phyloP scores from a whole-genome alignment of 1,140 invertebrate species.

The Cydia fagiglandana region DNA sequence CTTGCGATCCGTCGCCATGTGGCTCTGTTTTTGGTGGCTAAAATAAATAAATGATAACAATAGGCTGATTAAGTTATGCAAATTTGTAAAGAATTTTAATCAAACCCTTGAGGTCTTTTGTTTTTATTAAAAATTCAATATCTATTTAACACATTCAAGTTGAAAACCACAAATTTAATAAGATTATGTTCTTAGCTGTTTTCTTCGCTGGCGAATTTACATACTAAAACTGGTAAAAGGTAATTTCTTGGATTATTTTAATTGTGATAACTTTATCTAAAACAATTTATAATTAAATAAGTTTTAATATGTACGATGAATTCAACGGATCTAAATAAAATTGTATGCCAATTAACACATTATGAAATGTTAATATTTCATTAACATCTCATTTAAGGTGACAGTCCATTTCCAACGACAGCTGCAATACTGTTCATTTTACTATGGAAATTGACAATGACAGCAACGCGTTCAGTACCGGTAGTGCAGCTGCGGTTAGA shows the following conservation, averaged over 20 bases:
- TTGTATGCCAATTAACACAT: no score
- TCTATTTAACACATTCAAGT: background rate
- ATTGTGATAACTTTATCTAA: background rate
- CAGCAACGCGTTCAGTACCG: no score
- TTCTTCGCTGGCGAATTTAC: background rate
- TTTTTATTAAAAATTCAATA: background rate
- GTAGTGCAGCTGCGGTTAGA: no score
- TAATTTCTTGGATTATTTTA: background rate
- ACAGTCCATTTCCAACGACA: no score
- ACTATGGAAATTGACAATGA: no score
- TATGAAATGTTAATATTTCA: no score
- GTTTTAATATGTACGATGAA: background rate
- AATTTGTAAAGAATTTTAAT: constrained; percentile 11
- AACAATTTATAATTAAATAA: background rate
- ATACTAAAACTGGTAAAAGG: background rate
- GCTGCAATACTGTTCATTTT: no score
- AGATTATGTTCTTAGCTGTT: constrained; percentile 12
- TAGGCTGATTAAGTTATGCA: background rate
- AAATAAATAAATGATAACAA: background rate
- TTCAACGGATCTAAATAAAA: no score
- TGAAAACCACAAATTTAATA: constrained; percentile 22
- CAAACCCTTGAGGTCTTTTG: background rate
- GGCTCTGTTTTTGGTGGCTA: no score
- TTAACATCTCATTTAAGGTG: no score
- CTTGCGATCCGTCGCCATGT: no score